Evolutionary conservation across 2,888 invertebrate species (phyloP), one percentile per base, ranked within the genome.

Genomic region (Seladonia tumulorum): DNA sequence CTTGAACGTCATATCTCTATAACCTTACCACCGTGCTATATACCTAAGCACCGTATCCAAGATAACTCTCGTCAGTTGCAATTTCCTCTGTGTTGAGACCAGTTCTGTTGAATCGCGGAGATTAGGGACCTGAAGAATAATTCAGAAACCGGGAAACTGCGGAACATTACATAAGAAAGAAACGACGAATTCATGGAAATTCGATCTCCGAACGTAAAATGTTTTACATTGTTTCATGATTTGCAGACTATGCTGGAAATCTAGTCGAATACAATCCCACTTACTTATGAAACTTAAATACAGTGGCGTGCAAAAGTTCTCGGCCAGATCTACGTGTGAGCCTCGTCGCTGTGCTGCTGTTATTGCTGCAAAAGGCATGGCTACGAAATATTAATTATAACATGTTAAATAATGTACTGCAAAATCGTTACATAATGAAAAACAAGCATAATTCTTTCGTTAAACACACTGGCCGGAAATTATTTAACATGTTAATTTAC

Each of bases 1-100:
- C 47, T n/a, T 60, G 68, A 74, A 72, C 35, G 68, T 25, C 71
- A 42, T 77, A 82, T 84, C 77, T 68, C 68, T 60, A 70, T 77
- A 73, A 45, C 71, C 60, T 14, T n/a, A 53, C 63, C 2, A 39
- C 70, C 8, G 63, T 53, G 71, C 29, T 82, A 66, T 16, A 25
- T 70, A 70, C 29, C 35, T 75, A 53, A 47, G 63, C 16, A 72
- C 25, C 35, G 63, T 68, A 73, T 29, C 49, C 66, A n/a, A 53
- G 71, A 71, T 76, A 79, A 18, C 63, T 76, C 60, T 49, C 63
- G 42, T 53, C 25, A 83, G 60, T 42, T 73, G 77, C 73, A 84
- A 83, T 83, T 74, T 57, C 73, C 49, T 71, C 83, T 45, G 60
- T 42, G 49, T 47, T 49, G 22, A 63, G 45, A 18, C 39, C 73